phyloP scores from a whole-genome alignment of 2,113 vertebrate genomes.

The Anoura caudifer region DNA sequence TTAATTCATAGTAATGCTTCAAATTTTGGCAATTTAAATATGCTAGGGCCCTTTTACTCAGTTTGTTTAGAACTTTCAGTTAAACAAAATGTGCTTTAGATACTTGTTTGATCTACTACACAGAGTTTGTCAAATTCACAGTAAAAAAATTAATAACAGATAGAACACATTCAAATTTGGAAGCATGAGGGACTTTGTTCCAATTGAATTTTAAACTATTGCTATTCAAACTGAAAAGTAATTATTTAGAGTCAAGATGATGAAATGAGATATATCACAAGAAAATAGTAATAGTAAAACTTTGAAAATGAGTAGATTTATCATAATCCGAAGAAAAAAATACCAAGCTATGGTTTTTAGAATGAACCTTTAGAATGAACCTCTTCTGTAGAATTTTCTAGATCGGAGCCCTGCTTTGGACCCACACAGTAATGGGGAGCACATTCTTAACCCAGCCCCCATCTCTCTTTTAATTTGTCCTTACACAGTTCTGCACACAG shows the following conservation, averaged over 20 bases:
- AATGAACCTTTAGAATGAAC: background rate
- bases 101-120: background rate
- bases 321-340: background rate
- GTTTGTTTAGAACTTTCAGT: background rate
- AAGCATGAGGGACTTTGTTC: background rate
- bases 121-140: background rate
- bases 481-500: background rate
- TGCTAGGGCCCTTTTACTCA: background rate
- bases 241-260: background rate
- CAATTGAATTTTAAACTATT: background rate
- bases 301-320: background rate
- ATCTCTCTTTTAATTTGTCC: background rate
- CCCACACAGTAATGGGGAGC: no score
- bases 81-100: background rate
- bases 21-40: background rate
- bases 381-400: background rate
- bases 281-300: background rate
- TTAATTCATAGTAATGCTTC: background rate
- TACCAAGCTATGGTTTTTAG: background rate
- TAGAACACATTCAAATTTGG: background rate
- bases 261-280: background rate
- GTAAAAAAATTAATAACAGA: background rate
- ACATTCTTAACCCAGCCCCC: background rate
- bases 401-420: background rate
- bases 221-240: background rate